A percentile compares a stretch with the other conserved stretches of the same genome.
These are phyloP conservation scores for Halcyon leucocephala DNA, from an alignment of 2,797 vertebrate species.

Conservation along the genomic window DNA sequence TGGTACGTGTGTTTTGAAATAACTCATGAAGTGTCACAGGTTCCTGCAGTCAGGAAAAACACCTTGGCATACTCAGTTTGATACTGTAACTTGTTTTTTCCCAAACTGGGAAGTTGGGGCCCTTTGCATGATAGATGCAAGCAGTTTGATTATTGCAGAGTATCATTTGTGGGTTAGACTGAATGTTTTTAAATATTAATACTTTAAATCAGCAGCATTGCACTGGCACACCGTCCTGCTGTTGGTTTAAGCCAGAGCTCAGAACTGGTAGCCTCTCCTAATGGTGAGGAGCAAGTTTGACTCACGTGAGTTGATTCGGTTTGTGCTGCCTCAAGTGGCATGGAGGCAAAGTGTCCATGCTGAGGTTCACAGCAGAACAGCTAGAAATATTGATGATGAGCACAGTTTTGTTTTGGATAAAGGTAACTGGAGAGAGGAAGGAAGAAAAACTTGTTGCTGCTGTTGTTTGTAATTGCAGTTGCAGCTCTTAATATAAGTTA, in stretches of 20 bases:
- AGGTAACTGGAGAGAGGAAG: not conserved
- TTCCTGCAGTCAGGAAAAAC: not conserved
- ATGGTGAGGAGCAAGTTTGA: not conserved
- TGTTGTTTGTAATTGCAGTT: not conserved
- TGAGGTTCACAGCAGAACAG: not conserved
- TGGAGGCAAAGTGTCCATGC: too few relatives aligned
- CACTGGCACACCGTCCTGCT: not conserved
- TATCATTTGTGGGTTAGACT: not conserved
- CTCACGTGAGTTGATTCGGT: not conserved
- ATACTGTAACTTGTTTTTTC: not conserved
- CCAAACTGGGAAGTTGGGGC: not conserved
- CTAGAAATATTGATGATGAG: not conserved
- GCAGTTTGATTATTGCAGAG: not conserved
- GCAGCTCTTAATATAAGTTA: not conserved
- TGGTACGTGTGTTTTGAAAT: not conserved
- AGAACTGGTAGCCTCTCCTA: not conserved
- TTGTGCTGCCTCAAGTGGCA: not conserved
- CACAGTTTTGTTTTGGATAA: not conserved
- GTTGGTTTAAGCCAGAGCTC: not conserved
- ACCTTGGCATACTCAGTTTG: accelerated
- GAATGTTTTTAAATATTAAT: not conserved
- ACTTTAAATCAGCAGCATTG: not conserved
- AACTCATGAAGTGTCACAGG: not conserved
- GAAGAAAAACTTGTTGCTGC: not conserved
- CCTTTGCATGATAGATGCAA: not conserved